These are phyloP conservation scores for Penaeus japonicus DNA, from an alignment of 1,140 invertebrate species.

Conservation along the genomic window DNA sequence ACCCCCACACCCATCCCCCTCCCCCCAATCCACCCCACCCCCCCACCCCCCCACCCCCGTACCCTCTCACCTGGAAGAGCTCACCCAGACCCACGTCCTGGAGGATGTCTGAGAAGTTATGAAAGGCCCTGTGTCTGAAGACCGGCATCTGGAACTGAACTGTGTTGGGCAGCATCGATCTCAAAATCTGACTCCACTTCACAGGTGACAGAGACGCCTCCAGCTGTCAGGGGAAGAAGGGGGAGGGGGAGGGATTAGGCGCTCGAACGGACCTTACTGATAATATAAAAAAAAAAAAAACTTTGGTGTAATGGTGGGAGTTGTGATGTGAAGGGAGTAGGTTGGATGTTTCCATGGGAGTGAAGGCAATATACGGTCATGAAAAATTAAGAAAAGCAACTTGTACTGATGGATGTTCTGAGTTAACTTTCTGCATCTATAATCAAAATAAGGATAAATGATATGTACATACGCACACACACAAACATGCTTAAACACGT, in stretches of 20 bases:
- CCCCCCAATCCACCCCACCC: neutral
- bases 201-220: constrained; percentile 30
- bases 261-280: too few relatives aligned
- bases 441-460: too few relatives aligned
- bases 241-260: neutral
- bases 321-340: too few relatives aligned
- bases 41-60: too few relatives aligned
- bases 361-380: too few relatives aligned
- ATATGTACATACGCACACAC: neutral
- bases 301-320: too few relatives aligned
- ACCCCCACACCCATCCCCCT: neutral
- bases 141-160: constrained; percentile 51
- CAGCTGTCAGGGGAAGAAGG: neutral
- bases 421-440: too few relatives aligned
- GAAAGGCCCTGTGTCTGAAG: constrained; percentile 53
- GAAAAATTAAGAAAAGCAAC: too few relatives aligned
- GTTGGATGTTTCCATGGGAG: too few relatives aligned
- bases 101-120: constrained; percentile 50
- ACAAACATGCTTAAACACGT: neutral
- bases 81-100: constrained; percentile 20
- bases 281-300: too few relatives aligned
- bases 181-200: constrained; percentile 46
- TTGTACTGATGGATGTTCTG: too few relatives aligned
- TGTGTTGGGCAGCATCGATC: constrained; percentile 47
- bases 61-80: constrained; percentile 43